phyloP scores from a whole-genome alignment of 2,888 invertebrate species.

The Caenorhabditis macrosperma region DNA sequence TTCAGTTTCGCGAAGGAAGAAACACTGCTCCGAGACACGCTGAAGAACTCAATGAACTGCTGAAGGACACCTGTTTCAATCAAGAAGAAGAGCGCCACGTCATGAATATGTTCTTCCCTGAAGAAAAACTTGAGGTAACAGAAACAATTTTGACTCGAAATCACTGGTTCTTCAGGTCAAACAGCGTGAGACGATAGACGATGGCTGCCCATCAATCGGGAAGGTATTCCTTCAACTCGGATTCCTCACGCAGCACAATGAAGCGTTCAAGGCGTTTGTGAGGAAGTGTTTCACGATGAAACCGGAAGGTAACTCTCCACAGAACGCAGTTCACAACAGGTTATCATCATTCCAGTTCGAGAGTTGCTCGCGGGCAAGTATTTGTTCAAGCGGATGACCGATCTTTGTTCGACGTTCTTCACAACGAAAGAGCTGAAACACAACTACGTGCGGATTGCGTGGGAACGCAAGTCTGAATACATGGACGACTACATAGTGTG shows the following conservation, averaged over 20 bases:
- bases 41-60: not conserved
- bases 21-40: not conserved
- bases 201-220: slow-evolving; percentile 6
- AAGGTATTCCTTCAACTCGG: slow-evolving; percentile 1
- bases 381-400: slow-evolving; percentile 14
- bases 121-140: not conserved
- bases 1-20: slow-evolving; percentile 22
- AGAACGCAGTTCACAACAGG: not conserved
- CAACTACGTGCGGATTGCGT: slow-evolving; percentile 28
- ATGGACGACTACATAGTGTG: slow-evolving; percentile 39
- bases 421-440: not conserved
- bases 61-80: not conserved
- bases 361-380: slow-evolving; percentile 11
- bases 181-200: not conserved
- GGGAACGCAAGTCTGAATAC: slow-evolving; percentile 22
- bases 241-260: slow-evolving; percentile 17
- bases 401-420: not conserved
- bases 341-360: slow-evolving; percentile 13
- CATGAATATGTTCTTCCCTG: not conserved
- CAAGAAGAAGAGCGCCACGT: slow-evolving; percentile 10
- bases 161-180: not conserved
- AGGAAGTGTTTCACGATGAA: slow-evolving; percentile 7
- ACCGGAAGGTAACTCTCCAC: not conserved
- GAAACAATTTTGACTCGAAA: not conserved
- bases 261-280: slow-evolving; percentile 22